Percentiles rank a stretch among this genome's conserved stretches.
Conservation (phyloP, 2,888 invertebrate species). For the Fragum whitleyi region DNA sequence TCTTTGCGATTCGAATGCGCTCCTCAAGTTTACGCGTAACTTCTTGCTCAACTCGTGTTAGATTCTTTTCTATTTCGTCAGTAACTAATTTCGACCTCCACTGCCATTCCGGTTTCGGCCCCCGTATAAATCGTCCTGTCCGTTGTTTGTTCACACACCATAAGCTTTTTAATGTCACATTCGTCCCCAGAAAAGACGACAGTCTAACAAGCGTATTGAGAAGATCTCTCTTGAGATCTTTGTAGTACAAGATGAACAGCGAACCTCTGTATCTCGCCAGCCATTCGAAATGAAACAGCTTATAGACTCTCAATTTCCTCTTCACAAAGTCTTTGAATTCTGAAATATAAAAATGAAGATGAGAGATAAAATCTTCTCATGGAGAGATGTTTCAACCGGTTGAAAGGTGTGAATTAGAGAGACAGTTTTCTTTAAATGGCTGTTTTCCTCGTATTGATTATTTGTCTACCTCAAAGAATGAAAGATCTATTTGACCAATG, state of each 20-base stretch:
- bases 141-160: not conserved
- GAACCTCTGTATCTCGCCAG: not conserved
- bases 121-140: not conserved
- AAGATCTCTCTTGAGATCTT: not conserved
- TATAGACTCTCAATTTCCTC: not conserved
- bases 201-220: not conserved
- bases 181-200: not conserved
- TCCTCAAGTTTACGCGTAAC: no score
- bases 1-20: no score
- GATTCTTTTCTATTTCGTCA: not conserved
- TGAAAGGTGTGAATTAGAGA: no score
- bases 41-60: no score
- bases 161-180: not conserved
- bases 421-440: no score
- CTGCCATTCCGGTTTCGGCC: not conserved
- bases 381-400: no score
- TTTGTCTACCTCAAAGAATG: conserved; percentile 39
- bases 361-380: no score
- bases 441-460: conserved; percentile 29
- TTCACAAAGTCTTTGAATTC: not conserved
- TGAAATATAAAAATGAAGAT: not conserved
- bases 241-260: not conserved
- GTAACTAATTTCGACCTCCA: not conserved
- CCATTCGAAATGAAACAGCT: not conserved
- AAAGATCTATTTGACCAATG: not conserved